Evolutionary conservation across 2,888 invertebrate genomes (phyloP).

Genomic region (Drosophila barbarae): DNA sequence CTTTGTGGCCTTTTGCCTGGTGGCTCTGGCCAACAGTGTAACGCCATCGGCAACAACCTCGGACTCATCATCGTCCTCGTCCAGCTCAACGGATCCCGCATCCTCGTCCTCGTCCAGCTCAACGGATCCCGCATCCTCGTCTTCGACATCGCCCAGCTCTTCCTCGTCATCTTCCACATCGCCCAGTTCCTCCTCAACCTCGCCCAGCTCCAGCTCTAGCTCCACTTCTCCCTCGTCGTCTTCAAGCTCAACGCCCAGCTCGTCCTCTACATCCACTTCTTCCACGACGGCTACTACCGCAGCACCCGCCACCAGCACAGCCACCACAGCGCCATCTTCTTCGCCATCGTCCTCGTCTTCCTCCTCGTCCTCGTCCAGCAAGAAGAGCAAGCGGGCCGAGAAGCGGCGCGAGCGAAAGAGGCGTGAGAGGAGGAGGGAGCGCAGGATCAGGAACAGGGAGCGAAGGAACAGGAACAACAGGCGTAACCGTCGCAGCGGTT

Average conservation of each 20-base stretch:
- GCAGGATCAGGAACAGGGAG: conserved; percentile 1
- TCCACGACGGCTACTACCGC: not conserved
- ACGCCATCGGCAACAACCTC: not conserved
- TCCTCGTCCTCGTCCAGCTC: not conserved
- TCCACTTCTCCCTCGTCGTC: not conserved
- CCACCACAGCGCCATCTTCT: not conserved
- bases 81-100: not conserved
- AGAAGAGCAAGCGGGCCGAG: not conserved
- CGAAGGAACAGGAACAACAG: conserved; percentile 2
- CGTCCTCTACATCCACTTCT: not conserved
- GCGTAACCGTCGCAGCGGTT: conserved; percentile 3
- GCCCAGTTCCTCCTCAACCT: not conserved
- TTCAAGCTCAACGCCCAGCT: conserved; percentile 4
- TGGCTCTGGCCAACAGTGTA: not conserved
- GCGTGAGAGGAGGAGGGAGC: conserved; percentile 4
- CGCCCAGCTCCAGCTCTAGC: not conserved
- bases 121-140: not conserved
- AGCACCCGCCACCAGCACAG: not conserved
- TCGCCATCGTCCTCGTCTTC: not conserved
- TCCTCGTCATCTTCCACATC: not conserved
- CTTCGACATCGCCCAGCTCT: not conserved
- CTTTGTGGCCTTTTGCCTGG: not conserved
- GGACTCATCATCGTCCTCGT: not conserved
- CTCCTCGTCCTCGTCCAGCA: conserved; percentile 4
- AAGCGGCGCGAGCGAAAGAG: not conserved